Percentiles rank a stretch among this genome's conserved stretches.
phyloP scores from a whole-genome alignment of 2,113 vertebrate genomes.

The Charina bottae region DNA sequence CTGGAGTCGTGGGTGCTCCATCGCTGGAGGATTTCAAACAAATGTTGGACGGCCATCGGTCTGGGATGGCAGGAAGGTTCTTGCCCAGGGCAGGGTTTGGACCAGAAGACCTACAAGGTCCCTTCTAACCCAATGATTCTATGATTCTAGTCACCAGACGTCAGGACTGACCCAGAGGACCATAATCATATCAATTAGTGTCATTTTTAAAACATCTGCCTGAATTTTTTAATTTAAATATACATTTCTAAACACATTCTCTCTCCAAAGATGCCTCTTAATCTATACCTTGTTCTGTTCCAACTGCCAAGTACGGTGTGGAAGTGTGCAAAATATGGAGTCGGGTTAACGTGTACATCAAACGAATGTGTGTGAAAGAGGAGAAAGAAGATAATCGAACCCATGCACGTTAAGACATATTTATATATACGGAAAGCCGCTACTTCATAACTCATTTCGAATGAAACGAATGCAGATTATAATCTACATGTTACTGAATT shows the following conservation, averaged over 20 bases:
- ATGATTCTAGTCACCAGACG: background rate
- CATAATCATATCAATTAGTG: background rate
- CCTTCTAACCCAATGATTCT: background rate
- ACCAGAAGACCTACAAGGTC: background rate
- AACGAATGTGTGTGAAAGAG: background rate
- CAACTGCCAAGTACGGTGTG: background rate
- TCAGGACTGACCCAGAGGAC: background rate
- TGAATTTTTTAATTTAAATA: background rate
- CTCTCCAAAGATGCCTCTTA: background rate
- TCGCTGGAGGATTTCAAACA: background rate
- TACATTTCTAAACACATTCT: background rate
- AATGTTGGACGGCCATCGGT: background rate
- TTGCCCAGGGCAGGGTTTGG: background rate
- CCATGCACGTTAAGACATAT: background rate
- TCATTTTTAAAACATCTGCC: background rate
- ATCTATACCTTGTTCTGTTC: background rate
- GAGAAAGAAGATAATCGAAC: background rate
- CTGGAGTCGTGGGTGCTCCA: background rate
- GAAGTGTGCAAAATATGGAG: background rate
- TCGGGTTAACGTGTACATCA: background rate
- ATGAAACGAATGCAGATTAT: constrained; percentile 51
- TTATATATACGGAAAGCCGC: background rate
- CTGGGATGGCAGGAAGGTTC: background rate
- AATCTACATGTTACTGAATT: constrained; percentile 73
- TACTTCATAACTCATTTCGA: background rate